Evolutionary conservation across 2,113 vertebrate genomes (phyloP), one percentile per base, ranked within the genome.

Genomic region (Albula goreensis): DNA sequence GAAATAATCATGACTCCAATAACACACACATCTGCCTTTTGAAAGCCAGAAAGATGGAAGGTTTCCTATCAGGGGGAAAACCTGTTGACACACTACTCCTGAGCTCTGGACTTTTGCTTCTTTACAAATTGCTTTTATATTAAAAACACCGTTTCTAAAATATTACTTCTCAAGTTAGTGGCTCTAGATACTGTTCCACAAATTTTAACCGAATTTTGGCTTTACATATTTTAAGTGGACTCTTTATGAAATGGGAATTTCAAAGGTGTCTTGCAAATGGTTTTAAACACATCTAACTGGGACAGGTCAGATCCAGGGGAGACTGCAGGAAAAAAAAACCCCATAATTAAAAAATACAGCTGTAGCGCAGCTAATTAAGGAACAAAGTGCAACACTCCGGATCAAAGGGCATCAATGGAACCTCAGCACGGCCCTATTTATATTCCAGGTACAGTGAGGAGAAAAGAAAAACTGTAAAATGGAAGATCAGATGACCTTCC

Each of bases 381-480:
- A n/a, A 19, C 82, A 85, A 85, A 82, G 83, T 87, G 86, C 86
- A 81, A 85, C 57, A 81, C 22, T 81, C 77, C 10, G 50, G 48
- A 49, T 60, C 52, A 41, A 25, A 48, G 25, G 31, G 77, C 2
- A 15, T 48, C 78, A 41, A 41, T 41, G 31, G 0, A 41, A 41
- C 41, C 41, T n/a, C 84, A 85, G 53, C 74, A 85, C 22, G 84
- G 77, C 83, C 51, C 13, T 84, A 41, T 22, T 78, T 52, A 31
- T n/a, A 77, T 50, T 52, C 70, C 56, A 49, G 51, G n/a, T n/a
- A 78, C 25, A 50, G 66, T 52, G n/a, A 31, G n/a, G 51, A 8
- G 13, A 10, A 11, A 53, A 53, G 5, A 31, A 53, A 53, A 53
- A 60, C 56, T 13, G 17, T 12, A 82, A 31, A 82, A 56, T 74